phyloP scores from a whole-genome alignment of 1,140 invertebrate genomes.

The Diorhabda elongata region DNA sequence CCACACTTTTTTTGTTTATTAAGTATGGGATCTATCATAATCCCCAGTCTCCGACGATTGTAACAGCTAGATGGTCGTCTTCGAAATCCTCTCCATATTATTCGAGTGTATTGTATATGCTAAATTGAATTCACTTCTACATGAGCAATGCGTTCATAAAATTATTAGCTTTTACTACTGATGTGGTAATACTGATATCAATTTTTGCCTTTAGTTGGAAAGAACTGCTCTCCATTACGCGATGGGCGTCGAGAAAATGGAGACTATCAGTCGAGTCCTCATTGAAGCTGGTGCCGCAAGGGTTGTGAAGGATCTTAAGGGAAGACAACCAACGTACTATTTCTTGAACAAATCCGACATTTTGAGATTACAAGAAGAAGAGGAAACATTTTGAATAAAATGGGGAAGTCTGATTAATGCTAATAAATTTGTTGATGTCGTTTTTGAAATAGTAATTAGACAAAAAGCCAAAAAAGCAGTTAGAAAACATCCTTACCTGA shows the following conservation, averaged over 20 bases:
- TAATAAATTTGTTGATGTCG: background rate
- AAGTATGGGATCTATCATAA: too few species aligned
- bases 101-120: too few species aligned
- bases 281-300: conserved; percentile 78
- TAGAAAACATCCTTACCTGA: background rate
- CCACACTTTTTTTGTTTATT: too few species aligned
- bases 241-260: conserved; percentile 81
- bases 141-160: too few species aligned
- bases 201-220: conserved; percentile 63
- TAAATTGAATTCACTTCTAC: too few species aligned
- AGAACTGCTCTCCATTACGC: conserved; percentile 83
- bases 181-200: background rate
- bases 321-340: conserved; percentile 84
- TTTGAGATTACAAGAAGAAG: conserved; percentile 74
- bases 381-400: conserved; percentile 53
- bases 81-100: too few species aligned
- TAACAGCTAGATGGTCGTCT: too few species aligned
- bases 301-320: conserved; percentile 79
- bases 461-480: background rate
- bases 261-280: conserved; percentile 71
- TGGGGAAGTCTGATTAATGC: background rate
- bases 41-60: too few species aligned
- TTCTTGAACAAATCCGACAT: conserved; percentile 90
- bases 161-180: background rate
- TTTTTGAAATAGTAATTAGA: background rate